Conservation (phyloP, 2,888 invertebrate genomes). For the Catocala sponsa region DNA sequence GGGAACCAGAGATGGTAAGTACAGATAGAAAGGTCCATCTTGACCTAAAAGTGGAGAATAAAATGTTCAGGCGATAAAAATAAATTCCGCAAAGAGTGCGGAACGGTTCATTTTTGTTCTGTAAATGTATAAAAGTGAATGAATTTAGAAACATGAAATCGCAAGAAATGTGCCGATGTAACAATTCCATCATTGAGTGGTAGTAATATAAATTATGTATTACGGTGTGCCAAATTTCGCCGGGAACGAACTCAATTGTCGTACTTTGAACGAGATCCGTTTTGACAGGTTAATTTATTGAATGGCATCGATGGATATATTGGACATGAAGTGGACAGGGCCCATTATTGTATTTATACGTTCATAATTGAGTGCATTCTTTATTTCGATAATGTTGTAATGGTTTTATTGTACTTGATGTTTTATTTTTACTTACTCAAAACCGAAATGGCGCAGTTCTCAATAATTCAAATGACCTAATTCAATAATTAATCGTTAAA, state of each 20-base stretch:
- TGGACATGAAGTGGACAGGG: too few species aligned
- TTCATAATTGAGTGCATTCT: slow-evolving; percentile 11
- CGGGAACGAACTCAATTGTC: slow-evolving; percentile 49
- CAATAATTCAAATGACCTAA: slow-evolving; percentile 11
- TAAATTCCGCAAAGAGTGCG: background rate
- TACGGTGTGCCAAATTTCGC: slow-evolving; percentile 48
- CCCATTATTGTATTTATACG: background rate
- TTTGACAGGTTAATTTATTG: slow-evolving; percentile 67
- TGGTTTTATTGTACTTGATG: too few species aligned
- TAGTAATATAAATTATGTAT: slow-evolving; percentile 50
- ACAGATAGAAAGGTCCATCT: slow-evolving; percentile 29
- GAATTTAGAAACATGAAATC: slow-evolving; percentile 6
- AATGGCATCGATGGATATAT: slow-evolving; percentile 45
- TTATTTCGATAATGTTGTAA: too few species aligned
- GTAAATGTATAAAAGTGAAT: background rate
- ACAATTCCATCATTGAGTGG: slow-evolving; percentile 6
- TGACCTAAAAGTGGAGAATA: slow-evolving; percentile 35
- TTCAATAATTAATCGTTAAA: slow-evolving; percentile 29
- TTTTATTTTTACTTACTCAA: too few species aligned
- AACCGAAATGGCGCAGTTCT: too few species aligned
- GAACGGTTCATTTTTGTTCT: background rate
- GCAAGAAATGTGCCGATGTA: slow-evolving; percentile 1
- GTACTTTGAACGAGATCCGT: slow-evolving; percentile 56
- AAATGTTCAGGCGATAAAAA: slow-evolving; percentile 17
- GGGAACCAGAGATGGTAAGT: slow-evolving; percentile 24